Evolutionary conservation across 2,797 vertebrate species (phyloP).

Genomic region (Hemibagrus guttatus): DNA sequence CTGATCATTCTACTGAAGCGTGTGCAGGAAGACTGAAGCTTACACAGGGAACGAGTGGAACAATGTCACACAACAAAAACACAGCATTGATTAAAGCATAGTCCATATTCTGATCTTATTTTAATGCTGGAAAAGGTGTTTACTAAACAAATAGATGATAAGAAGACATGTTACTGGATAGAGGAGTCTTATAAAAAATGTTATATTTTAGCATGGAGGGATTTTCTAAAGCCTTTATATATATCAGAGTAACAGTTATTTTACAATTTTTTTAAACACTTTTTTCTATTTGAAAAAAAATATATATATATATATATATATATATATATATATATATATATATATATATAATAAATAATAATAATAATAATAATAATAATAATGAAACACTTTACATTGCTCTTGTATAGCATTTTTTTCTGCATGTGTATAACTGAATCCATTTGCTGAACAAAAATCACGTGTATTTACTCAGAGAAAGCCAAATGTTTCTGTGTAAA

Average conservation of each 20-base stretch:
- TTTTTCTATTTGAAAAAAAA: neutral
- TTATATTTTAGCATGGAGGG: neutral
- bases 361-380: too few relatives aligned
- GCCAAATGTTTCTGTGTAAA: neutral
- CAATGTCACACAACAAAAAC: neutral
- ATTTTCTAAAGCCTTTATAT: constrained; percentile 8
- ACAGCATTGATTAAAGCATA: neutral
- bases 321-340: too few relatives aligned
- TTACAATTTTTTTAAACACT: neutral
- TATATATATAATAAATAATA: too few relatives aligned
- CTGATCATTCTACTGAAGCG: neutral
- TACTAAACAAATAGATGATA: neutral
- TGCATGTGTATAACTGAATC: neutral
- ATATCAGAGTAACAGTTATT: neutral
- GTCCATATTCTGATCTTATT: neutral
- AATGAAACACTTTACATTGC: neutral
- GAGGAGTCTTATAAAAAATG: neutral
- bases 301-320: too few relatives aligned
- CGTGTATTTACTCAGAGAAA: neutral
- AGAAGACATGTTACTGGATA: neutral
- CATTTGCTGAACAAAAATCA: neutral
- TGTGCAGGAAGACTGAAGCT: neutral
- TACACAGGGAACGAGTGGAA: neutral
- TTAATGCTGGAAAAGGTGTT: neutral
- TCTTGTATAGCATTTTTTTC: neutral